A percentile compares a stretch with the other conserved stretches of the same genome.
phyloP scores from a whole-genome alignment of 1,140 invertebrate genomes.

The Brachionus calyciflorus region DNA sequence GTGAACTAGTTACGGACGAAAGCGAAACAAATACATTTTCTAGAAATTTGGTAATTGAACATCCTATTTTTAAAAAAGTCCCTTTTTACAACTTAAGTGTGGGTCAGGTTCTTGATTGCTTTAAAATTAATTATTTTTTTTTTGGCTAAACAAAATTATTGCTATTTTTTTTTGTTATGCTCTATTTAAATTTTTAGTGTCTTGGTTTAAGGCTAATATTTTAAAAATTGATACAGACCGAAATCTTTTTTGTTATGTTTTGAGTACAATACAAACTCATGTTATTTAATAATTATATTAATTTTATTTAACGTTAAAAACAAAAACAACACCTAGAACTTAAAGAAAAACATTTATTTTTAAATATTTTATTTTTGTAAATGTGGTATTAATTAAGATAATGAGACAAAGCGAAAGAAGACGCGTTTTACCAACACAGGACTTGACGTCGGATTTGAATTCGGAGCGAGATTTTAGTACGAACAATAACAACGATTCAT shows the following conservation, averaged over 20 bases:
- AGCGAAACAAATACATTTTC: neutral
- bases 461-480: conserved; percentile 2
- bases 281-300: too few relatives aligned
- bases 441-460: conserved; percentile 34
- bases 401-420: conserved; percentile 44
- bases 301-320: too few relatives aligned
- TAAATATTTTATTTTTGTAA: conserved; percentile 29
- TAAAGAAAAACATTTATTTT: neutral
- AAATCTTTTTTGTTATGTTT: too few relatives aligned
- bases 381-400: too few relatives aligned
- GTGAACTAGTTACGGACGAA: conserved; percentile 2
- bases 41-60: conserved; percentile 24
- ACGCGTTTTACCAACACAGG: conserved; percentile 7
- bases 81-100: neutral
- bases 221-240: too few relatives aligned
- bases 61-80: conserved; percentile 7
- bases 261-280: too few relatives aligned
- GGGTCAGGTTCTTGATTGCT: conserved; percentile 36
- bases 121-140: too few relatives aligned
- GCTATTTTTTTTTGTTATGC: neutral
- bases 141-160: neutral
- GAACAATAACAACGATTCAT: neutral
- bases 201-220: too few relatives aligned
- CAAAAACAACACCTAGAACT: too few relatives aligned
- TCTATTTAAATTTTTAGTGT: neutral